A percentile compares a stretch with the other conserved stretches of the same genome.
Evolutionary conservation across 2,797 vertebrate species (phyloP).

Genomic region (Poecilia velifera): DNA sequence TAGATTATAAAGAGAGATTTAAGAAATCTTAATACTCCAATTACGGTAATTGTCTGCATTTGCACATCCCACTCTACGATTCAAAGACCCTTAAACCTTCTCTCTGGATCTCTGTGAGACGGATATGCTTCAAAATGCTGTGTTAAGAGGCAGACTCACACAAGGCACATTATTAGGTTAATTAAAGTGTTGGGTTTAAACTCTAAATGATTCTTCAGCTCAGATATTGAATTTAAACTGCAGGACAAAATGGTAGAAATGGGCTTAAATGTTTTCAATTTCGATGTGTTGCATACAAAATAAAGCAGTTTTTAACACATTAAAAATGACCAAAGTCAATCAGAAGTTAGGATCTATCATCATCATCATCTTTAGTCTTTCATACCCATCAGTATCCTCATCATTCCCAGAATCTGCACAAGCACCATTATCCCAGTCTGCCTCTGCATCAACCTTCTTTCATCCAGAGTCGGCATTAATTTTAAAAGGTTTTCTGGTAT

Average conservation of each 20-base stretch:
- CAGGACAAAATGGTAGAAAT: neutral
- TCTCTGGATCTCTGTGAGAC: neutral
- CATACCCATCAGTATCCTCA: neutral
- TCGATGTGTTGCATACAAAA: neutral
- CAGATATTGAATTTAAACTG: neutral
- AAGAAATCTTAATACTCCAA: neutral
- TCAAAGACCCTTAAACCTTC: neutral
- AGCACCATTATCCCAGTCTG: neutral
- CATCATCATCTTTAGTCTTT: neutral
- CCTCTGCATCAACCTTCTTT: neutral
- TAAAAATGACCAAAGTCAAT: neutral
- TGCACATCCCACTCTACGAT: neutral
- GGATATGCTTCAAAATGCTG: neutral
- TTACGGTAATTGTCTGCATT: neutral
- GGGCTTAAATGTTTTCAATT: neutral
- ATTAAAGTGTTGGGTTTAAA: neutral
- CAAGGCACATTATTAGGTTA: neutral
- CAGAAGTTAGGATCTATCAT: neutral
- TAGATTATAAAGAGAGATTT: neutral
- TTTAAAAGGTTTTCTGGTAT: neutral
- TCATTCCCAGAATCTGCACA: neutral
- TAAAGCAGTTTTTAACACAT: neutral
- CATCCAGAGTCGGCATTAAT: neutral
- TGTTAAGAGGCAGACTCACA: neutral
- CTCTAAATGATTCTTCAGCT: neutral